Percentiles rank a stretch among this genome's conserved stretches.
These are phyloP conservation scores for Symphodus melops DNA, from an alignment of 2,113 vertebrate species.

Conservation along the genomic window DNA sequence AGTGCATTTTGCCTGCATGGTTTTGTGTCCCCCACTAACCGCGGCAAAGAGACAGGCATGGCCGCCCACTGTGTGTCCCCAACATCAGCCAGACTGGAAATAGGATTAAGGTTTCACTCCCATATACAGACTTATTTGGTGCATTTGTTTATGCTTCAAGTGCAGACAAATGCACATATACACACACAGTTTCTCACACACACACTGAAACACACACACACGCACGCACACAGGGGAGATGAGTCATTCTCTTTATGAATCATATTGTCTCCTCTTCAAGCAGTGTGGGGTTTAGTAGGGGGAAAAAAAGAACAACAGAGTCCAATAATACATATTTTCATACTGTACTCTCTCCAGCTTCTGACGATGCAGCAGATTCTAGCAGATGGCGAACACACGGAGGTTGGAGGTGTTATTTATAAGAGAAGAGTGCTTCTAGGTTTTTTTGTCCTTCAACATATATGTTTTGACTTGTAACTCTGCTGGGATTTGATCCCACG, in stretches of 20 bases:
- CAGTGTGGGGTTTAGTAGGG: conserved; percentile 24
- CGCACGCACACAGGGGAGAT: conserved; percentile 45
- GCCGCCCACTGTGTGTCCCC: conserved; percentile 14
- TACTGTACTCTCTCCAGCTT: conserved; percentile 1
- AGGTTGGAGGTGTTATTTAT: not conserved
- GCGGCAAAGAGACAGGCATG: conserved; percentile 42
- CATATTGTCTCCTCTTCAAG: conserved; percentile 55
- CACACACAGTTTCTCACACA: not conserved
- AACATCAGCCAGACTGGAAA: conserved; percentile 42
- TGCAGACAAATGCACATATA: conserved; percentile 36
- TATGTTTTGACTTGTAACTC: not conserved
- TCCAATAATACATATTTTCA: conserved; percentile 28
- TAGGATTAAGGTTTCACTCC: conserved; percentile 50
- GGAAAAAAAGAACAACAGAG: conserved; percentile 2
- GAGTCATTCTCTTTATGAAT: conserved; percentile 72
- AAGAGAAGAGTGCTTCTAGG: not conserved
- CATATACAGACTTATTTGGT: conserved; percentile 39
- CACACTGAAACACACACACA: conserved; percentile 15
- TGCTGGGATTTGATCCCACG: not conserved
- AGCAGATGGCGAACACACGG: conserved; percentile 18
- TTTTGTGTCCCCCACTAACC: conserved; percentile 43
- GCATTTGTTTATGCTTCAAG: conserved; percentile 50
- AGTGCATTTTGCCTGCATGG: conserved; percentile 45
- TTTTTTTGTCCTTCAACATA: not conserved
- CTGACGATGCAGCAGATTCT: conserved; percentile 14